phyloP scores from a whole-genome alignment of 1,140 invertebrate genomes.

The Cyclargus thomasi region DNA sequence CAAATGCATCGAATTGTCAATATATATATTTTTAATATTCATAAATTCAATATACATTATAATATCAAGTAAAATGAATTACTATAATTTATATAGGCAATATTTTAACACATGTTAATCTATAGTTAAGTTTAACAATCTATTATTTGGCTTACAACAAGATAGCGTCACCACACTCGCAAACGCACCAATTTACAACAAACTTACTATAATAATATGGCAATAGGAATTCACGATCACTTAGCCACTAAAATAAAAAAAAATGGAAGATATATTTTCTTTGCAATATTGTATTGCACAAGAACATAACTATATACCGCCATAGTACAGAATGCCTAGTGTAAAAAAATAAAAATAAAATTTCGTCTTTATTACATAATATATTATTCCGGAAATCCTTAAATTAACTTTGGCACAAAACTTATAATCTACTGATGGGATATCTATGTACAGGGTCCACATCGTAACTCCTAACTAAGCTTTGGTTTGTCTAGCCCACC shows the following conservation, averaged over 20 bases:
- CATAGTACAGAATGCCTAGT: slow-evolving; percentile 60
- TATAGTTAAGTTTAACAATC: slow-evolving; percentile 73
- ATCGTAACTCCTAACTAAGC: slow-evolving; percentile 54
- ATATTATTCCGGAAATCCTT: slow-evolving; percentile 53
- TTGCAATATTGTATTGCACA: slow-evolving; percentile 57
- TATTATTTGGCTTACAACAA: slow-evolving; percentile 64
- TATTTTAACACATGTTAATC: slow-evolving; percentile 74
- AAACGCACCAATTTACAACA: slow-evolving; percentile 42
- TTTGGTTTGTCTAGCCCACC: slow-evolving; percentile 74
- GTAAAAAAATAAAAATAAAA: slow-evolving; percentile 55
- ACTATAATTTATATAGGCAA: slow-evolving; percentile 74
- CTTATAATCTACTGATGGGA: slow-evolving; percentile 54
- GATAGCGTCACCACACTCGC: slow-evolving; percentile 32
- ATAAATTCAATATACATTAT: slow-evolving; percentile 75
- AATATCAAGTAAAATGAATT: slow-evolving; percentile 74
- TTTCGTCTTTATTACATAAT: slow-evolving; percentile 27
- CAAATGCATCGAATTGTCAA: slow-evolving; percentile 61
- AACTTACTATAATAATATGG: slow-evolving; percentile 44
- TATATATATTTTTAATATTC: slow-evolving; percentile 75
- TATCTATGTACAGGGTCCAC: slow-evolving; percentile 59
- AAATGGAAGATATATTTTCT: slow-evolving; percentile 48
- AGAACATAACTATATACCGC: slow-evolving; percentile 50
- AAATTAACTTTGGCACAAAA: slow-evolving; percentile 62
- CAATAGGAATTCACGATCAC: slow-evolving; percentile 70
- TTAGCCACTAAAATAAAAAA: slow-evolving; percentile 36